These are phyloP conservation scores for Siderastrea siderea DNA, from an alignment of 92 coral and sea anemone species.

Conservation along the genomic window DNA sequence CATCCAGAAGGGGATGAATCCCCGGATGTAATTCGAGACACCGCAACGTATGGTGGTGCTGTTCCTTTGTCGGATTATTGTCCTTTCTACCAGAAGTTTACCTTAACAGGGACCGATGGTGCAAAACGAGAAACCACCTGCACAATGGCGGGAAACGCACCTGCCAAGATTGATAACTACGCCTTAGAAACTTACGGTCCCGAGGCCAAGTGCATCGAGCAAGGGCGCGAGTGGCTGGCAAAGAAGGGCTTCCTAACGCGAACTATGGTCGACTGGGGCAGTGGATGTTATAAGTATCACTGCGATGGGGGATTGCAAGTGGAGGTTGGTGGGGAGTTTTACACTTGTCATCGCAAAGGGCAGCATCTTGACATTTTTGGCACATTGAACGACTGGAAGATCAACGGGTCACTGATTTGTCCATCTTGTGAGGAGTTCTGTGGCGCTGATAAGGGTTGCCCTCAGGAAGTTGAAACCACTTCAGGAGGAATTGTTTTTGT, in stretches of 20 bases:
- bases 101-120: constrained; percentile 82
- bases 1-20: background rate
- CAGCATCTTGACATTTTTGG: constrained; percentile 85
- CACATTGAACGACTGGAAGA: constrained; percentile 80
- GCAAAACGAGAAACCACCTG: constrained; percentile 92
- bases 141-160: constrained; percentile 85
- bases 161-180: constrained; percentile 80
- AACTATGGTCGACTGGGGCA: constrained; percentile 99
- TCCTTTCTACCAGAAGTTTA: constrained; percentile 97
- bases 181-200: constrained; percentile 90
- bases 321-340: constrained; percentile 75
- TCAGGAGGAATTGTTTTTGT: constrained; percentile 60
- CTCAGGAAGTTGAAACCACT: constrained; percentile 43
- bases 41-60: constrained; percentile 93
- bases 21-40: constrained; percentile 74
- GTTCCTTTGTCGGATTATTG: constrained; percentile 97
- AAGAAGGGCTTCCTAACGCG: constrained; percentile 87
- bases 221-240: constrained; percentile 92
- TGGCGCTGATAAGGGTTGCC: constrained; percentile 78
- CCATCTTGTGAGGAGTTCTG: constrained; percentile 89
- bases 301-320: constrained; percentile 84
- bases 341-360: constrained; percentile 78
- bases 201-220: constrained; percentile 82
- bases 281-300: constrained; percentile 90
- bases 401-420: constrained; percentile 90